phyloP scores from a whole-genome alignment of 2,888 invertebrate genomes.

The Villa cingulata region DNA sequence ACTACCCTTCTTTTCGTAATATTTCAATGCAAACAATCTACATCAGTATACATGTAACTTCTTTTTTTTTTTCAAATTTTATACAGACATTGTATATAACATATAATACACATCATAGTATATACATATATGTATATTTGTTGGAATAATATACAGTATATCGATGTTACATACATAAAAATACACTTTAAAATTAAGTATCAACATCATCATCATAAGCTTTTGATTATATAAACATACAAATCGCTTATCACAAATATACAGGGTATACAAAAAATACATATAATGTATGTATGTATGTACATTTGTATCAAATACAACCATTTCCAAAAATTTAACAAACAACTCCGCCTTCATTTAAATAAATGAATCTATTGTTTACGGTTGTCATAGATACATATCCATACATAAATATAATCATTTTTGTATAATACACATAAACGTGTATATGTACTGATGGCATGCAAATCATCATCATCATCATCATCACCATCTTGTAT shows the following conservation, averaged over 20 bases:
- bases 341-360: slow-evolving; percentile 18
- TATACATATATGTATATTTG: no score
- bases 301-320: not conserved
- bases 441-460: no score
- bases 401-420: no score
- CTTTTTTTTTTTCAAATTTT: no score
- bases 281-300: not conserved
- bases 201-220: slow-evolving; percentile 12
- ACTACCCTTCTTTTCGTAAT: no score
- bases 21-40: no score
- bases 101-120: no score
- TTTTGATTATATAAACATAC: slow-evolving; percentile 19
- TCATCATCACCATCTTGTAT: not conserved
- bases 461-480: not conserved
- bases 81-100: no score
- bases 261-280: slow-evolving; percentile 4
- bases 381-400: slow-evolving; percentile 20
- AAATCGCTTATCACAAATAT: slow-evolving; percentile 19
- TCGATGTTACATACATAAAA: no score
- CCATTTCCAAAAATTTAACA: not conserved
- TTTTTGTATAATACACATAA: no score
- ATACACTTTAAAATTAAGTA: slow-evolving; percentile 1
- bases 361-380: slow-evolving; percentile 19
- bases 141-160: no score
- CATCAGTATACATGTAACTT: no score